Evolutionary conservation across 2,888 invertebrate genomes (phyloP).

Genomic region (Glaucopsyche alexis): DNA sequence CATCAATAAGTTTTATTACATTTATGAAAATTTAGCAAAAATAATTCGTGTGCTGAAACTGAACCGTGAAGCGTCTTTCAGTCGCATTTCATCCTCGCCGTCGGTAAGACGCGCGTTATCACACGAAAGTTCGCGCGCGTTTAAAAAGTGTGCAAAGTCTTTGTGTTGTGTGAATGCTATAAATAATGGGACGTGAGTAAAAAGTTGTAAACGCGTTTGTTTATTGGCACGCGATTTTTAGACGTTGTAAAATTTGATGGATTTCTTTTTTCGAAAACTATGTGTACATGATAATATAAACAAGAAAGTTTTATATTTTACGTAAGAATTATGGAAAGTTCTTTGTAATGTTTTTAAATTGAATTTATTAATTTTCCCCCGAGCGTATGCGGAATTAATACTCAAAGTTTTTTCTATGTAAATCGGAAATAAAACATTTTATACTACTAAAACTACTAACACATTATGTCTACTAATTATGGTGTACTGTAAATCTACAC

Average conservation of each 20-base stretch:
- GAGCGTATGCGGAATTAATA: too few relatives aligned
- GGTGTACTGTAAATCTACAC: too few relatives aligned
- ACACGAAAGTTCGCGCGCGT: not conserved
- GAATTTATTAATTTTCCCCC: too few relatives aligned
- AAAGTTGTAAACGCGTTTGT: not conserved
- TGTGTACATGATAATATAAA: not conserved
- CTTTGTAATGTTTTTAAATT: too few relatives aligned
- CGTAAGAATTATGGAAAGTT: too few relatives aligned
- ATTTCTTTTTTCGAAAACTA: not conserved
- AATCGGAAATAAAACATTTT: too few relatives aligned
- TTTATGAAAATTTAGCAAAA: not conserved
- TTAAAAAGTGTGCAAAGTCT: not conserved
- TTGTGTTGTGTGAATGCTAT: not conserved
- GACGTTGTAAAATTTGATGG: not conserved
- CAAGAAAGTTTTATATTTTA: too few relatives aligned
- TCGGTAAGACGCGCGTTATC: not conserved
- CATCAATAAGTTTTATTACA: not conserved
- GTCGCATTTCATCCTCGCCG: not conserved
- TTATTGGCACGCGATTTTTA: not conserved
- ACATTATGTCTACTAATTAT: too few relatives aligned
- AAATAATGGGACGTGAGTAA: not conserved
- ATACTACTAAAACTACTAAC: too few relatives aligned
- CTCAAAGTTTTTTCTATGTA: too few relatives aligned
- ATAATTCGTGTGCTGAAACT: not conserved
- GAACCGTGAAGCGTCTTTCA: not conserved